Evolutionary conservation across 2,113 vertebrate genomes (phyloP).

Genomic region (Grantiella picta): DNA sequence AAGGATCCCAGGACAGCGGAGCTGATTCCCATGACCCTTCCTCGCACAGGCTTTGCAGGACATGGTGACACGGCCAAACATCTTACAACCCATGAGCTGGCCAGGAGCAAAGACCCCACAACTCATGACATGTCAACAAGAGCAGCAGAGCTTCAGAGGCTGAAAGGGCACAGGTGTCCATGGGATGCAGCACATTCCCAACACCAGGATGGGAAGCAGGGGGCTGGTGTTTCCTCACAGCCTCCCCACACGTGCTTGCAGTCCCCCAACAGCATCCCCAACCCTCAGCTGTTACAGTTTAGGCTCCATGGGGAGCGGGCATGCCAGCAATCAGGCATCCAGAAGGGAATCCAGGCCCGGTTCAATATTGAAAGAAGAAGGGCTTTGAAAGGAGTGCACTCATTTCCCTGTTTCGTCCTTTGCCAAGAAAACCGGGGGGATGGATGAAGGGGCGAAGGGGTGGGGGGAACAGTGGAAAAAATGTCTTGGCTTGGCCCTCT

Average conservation of each 20-base stretch:
- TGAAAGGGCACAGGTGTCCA: fast-evolving
- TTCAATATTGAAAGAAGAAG: slow-evolving; percentile 61
- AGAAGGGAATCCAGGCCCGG: slow-evolving; percentile 32
- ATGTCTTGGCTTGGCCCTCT: slow-evolving; percentile 49
- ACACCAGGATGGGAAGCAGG: background rate
- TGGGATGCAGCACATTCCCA: fast-evolving
- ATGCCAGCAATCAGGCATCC: slow-evolving; percentile 63
- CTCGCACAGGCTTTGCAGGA: background rate
- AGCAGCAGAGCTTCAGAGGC: background rate
- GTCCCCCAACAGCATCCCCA: background rate
- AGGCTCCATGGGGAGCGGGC: background rate
- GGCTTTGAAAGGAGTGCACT: slow-evolving; percentile 40
- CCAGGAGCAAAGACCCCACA: background rate
- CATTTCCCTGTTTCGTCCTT: slow-evolving; percentile 41
- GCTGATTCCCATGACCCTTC: background rate
- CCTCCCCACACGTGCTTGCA: fast-evolving
- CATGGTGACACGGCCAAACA: fast-evolving
- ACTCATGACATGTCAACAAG: fast-evolving
- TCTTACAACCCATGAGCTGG: background rate
- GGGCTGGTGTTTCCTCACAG: background rate
- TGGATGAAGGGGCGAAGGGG: background rate
- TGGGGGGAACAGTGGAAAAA: slow-evolving; percentile 28
- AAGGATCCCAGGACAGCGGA: background rate
- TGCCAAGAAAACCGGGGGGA: slow-evolving; percentile 50
- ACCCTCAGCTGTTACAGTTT: slow-evolving; percentile 57